These are phyloP conservation scores for Schlechtendalia chinensis DNA, from an alignment of 1,140 invertebrate genomes.

Conservation along the genomic window DNA sequence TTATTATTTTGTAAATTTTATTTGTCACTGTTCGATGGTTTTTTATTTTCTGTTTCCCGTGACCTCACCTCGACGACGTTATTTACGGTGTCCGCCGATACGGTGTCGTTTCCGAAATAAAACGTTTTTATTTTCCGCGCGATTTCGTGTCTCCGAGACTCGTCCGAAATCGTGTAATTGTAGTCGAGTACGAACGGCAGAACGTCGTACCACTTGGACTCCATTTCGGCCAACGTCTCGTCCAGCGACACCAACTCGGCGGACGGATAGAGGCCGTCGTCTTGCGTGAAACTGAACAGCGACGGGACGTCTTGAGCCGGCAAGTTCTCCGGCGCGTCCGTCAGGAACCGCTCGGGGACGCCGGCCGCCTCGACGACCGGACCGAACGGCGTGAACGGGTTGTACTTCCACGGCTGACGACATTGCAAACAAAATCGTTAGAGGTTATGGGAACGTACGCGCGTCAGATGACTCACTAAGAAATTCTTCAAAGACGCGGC, in stretches of 20 bases:
- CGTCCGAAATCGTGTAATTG: conserved; percentile 61
- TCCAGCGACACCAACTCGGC: conserved; percentile 57
- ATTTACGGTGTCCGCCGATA: conserved; percentile 57
- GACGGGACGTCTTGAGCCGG: conserved; percentile 56
- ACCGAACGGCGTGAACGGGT: conserved; percentile 65
- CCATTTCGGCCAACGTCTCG: conserved; percentile 58
- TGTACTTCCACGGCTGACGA: conserved; percentile 59
- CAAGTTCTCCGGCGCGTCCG: conserved; percentile 61
- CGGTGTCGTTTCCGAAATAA: conserved; percentile 60
- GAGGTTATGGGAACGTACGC: no score
- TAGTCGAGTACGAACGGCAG: conserved; percentile 63
- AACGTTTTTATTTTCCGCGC: conserved; percentile 60
- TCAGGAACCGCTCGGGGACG: conserved; percentile 62
- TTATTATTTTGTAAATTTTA: no score
- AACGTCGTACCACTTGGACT: conserved; percentile 62
- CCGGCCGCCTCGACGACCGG: conserved; percentile 61
- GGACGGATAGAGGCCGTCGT: conserved; percentile 57
- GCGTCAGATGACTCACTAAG: neutral
- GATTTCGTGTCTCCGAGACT: conserved; percentile 56
- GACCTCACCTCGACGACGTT: conserved; percentile 52
- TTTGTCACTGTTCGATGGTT: no score
- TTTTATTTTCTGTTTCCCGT: no score
- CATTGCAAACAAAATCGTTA: no score
- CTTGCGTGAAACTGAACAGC: conserved; percentile 55
- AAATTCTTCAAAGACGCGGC: conserved; percentile 54